Evolutionary conservation across 2,113 vertebrate species (phyloP), one percentile per base, ranked within the genome.

Genomic region (Harpagus bidentatus): DNA sequence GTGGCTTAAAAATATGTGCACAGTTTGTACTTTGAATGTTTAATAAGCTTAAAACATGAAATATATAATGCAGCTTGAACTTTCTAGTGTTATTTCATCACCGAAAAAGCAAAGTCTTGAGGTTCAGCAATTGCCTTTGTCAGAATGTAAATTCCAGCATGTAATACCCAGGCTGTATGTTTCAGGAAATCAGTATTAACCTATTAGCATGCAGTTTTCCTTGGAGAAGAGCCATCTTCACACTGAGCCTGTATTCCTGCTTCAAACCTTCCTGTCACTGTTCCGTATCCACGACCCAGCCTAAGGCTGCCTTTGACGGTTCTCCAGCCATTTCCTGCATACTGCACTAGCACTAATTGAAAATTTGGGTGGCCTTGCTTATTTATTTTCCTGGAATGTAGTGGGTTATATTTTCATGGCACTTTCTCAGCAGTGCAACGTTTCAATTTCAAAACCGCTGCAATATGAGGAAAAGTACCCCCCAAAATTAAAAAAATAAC

Each of bases 331-430:
- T 99, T 99, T 99, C 99, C 99, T 99, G 99, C 98, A 97, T 98
- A 98, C 98, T 98, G 98, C 99, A 98, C 98, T 95, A 98, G 98
- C 98, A 98, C 99, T 99, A 99, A 99, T 99, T 99, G 98, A 99
- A 99, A 99, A 99, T 99, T 99, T 99, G 99, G 99, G 99, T 99
- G 99, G 99, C 99, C 99, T 98, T 99, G 99, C 99, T 99, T 99
- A 99, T 99, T 99, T 99, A 99, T 99, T 99, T 99, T 99, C 98
- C 98, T 98, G 99, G 99, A 99, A 99, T 99, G 99, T 98, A 96
- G 98, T 97, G 98, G 99, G 99, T 99, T 99, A 99, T 99, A 99
- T 99, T 99, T 99, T 99, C 98, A 98, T 99, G 99, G 98, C 98
- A 98, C 98, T 98, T 99, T 99, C 99, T 99, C 99, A 99, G 99